Evolutionary conservation across 2,113 vertebrate genomes (phyloP).

Genomic region (Choloepus hoffmanni): DNA sequence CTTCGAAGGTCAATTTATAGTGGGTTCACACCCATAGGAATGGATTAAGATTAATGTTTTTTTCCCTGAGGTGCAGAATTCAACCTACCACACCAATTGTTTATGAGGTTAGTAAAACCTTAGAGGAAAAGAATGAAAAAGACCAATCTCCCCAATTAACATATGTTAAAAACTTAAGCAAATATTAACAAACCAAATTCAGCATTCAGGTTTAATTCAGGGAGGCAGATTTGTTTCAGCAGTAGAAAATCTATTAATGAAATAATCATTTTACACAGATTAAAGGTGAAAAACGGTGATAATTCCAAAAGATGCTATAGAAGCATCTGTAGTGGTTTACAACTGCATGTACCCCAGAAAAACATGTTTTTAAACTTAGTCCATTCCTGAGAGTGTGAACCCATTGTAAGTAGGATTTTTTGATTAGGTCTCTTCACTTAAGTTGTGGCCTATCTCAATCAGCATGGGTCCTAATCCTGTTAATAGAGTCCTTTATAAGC

Average conservation of each 20-base stretch:
- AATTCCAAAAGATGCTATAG: neutral
- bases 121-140: neutral
- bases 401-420: too few species aligned
- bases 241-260: neutral
- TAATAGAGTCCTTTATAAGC: too few species aligned
- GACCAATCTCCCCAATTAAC: neutral
- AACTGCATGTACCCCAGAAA: too few species aligned
- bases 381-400: too few species aligned
- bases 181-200: slow-evolving; percentile 3
- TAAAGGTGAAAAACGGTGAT: neutral
- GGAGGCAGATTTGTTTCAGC: neutral
- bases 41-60: too few species aligned
- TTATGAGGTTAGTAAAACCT: slow-evolving; percentile 2
- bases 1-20: too few species aligned
- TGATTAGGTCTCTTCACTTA: too few species aligned
- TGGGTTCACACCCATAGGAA: too few species aligned
- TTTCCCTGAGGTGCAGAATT: too few species aligned
- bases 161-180: neutral
- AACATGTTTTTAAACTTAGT: too few species aligned
- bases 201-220: neutral
- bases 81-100: neutral
- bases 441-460: too few species aligned
- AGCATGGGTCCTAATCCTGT: too few species aligned
- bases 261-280: neutral
- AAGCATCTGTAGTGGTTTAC: neutral